Base-by-base conservation (phyloP, 2,113 vertebrate genomes). In the Lasiurus cinereus region DNA sequence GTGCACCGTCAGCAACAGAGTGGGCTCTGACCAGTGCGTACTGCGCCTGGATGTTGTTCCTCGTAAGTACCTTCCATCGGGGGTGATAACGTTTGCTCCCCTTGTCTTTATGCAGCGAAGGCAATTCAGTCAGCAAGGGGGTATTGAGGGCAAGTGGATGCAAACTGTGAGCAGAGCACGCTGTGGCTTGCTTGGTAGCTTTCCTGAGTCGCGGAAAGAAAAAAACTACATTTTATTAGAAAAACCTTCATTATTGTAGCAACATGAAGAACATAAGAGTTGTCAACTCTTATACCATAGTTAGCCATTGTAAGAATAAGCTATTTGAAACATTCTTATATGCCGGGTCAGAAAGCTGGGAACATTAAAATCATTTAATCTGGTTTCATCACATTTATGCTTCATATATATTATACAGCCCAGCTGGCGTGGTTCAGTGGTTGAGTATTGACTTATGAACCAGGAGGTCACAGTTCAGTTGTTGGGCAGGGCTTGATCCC, bases 11-110 rank as follows among this genome's bases (percentile, higher is more conserved):
- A 95, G 73, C 48, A 99, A 99, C 97, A 97, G 98, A 70, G 98
- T 99, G 39, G 99, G 99, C 93, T 94, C 91, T 0, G 99, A 99
- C 56, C 98, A 99, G 72, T 99, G 99, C 97, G 72, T 95, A 8
- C 69, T 99, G 19, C 69, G 96, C 78, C 98, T 99, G 85, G 98
- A 98, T 0, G 97, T 99, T 62, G 98, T 98, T 48, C 99, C 99
- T 84, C 98, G 99, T 99, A 97, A 99, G 99, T 99, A 88, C 90
- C 95, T 89, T 73, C n/a, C 0, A 43, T 39, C 0, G 33, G n/a
- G 82, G 48, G 4, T 27, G 50, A 27, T 22, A 0, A 39, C 15
- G 3, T 33, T 43, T 16, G n/a, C 62, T 64, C 43, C 27, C 13
- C 0, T 46, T 39, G 7, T 14, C 3, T 36, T 36, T 21, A 3